These are phyloP conservation scores for Arvicanthis niloticus DNA, from an alignment of 2,113 vertebrate genomes.

Conservation along the genomic window DNA sequence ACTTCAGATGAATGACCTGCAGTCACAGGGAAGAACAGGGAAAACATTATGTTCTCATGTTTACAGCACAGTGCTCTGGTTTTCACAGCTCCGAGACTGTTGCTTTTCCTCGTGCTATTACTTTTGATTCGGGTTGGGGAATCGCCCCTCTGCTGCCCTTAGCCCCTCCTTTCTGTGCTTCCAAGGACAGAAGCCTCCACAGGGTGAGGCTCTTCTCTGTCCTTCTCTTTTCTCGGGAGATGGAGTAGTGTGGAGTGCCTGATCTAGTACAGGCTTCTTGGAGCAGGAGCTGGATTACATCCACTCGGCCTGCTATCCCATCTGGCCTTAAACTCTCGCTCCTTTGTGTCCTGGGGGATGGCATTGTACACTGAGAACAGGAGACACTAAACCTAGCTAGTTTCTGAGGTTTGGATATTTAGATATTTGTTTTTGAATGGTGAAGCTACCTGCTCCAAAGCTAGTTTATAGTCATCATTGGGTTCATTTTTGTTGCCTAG, in stretches of 20 bases:
- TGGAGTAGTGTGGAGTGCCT: not conserved
- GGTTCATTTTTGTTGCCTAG: not conserved
- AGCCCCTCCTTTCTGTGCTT: not conserved
- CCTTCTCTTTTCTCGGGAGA: not conserved
- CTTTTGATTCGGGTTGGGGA: not conserved
- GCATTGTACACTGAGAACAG: not conserved
- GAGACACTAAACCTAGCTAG: not conserved
- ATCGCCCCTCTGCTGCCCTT: not conserved
- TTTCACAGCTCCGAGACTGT: not conserved
- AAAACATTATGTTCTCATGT: not conserved
- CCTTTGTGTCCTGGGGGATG: not conserved
- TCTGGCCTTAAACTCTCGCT: not conserved
- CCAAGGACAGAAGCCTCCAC: not conserved
- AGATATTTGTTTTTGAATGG: not conserved
- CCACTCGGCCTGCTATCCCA: not conserved
- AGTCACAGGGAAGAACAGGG: not conserved
- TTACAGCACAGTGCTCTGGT: not conserved
- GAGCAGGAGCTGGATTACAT: not conserved
- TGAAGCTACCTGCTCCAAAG: not conserved
- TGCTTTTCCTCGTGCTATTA: not conserved
- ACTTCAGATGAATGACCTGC: not conserved
- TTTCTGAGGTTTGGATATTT: not conserved
- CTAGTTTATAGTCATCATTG: not conserved
- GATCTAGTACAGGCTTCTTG: not conserved
- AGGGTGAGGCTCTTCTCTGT: not conserved